Base-by-base conservation (phyloP, 1,140 invertebrate species). In the Elymnias hypermnestra region DNA sequence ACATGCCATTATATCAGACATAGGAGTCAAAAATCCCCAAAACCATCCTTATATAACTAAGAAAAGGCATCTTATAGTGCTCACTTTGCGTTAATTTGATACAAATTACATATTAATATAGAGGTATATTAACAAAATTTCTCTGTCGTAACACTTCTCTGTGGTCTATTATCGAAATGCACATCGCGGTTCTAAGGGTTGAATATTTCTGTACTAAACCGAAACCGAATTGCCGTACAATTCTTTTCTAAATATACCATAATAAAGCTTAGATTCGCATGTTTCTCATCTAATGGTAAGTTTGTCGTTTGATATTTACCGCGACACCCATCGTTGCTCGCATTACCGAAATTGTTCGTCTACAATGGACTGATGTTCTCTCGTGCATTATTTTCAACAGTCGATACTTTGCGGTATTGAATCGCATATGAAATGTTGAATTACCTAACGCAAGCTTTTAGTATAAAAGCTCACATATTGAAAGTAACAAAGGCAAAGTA, bases 181-280 rank as follows among this genome's bases (percentile, higher is more conserved):
- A 72, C 73, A 77, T 74, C 71, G 71, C 63, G 70, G 72, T 72
- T 74, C 60, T 72, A 72, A 77, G 73, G 73, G 73, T 74, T 77
- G 71, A 77, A 71, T 68, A 72, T 77, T 74, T 64, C 57, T 57
- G 36, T 47, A 28, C 42, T 21, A 44, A 21, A 52, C 45, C 21
- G 18, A 35, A 40, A 37, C 13, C 19, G 31, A 38, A 37, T 41
- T 17, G 43, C 26, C 13, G 5, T 8, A 26, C 22, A 5, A n/a
- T 2, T 13, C 1, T 21, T 35, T 25, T 43, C 23, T 67, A 57
- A 46, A 6, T 0, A n/a, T 8, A 6, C 3, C 0, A 1, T 0
- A 0, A 53, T 50, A 67, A 23, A 38, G 56, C 58, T 47, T 14
- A 57, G 40, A 54, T 29, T 53, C n/a, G 31, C 3, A 0, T 13